Evolutionary conservation across 2,797 vertebrate genomes (phyloP).

Genomic region (Neosilurus hyrtlii): DNA sequence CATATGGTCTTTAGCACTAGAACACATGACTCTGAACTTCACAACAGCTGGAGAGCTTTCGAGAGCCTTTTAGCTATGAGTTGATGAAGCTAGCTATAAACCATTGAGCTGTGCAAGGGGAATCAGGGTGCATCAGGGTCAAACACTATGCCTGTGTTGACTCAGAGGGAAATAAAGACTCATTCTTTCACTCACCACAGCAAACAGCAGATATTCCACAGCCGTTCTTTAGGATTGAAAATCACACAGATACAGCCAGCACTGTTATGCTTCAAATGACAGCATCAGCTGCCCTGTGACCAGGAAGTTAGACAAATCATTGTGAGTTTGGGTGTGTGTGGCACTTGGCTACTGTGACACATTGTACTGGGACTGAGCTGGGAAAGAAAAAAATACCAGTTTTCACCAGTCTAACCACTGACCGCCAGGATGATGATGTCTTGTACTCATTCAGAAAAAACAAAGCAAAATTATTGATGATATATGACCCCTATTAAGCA

Average conservation of each 20-base stretch:
- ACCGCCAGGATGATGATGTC: background rate
- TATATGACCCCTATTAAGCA: background rate
- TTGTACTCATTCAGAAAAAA: background rate
- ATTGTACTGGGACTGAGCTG: background rate
- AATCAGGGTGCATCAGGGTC: slow-evolving; percentile 35
- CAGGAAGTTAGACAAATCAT: slow-evolving; percentile 23
- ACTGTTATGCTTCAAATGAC: slow-evolving; percentile 33
- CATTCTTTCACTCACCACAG: slow-evolving; percentile 31
- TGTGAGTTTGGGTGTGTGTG: slow-evolving; percentile 3
- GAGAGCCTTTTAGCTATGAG: background rate
- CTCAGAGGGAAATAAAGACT: slow-evolving; percentile 33
- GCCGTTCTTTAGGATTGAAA: background rate
- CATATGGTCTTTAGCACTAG: background rate
- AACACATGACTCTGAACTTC: slow-evolving; percentile 8
- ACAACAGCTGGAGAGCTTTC: slow-evolving; percentile 20
- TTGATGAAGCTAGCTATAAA: background rate
- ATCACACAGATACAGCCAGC: slow-evolving; percentile 23
- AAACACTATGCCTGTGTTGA: slow-evolving; percentile 32
- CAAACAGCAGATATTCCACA: slow-evolving; percentile 23
- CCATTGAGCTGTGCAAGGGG: slow-evolving; percentile 13
- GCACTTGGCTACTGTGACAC: slow-evolving; percentile 14
- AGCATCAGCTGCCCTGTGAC: slow-evolving; percentile 36
- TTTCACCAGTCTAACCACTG: slow-evolving; percentile 1
- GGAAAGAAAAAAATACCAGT: background rate
- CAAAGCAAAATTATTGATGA: background rate